A percentile compares a stretch with the other conserved stretches of the same genome.
Evolutionary conservation across 2,797 vertebrate genomes (phyloP).

Genomic region (Melopsittacus undulatus): DNA sequence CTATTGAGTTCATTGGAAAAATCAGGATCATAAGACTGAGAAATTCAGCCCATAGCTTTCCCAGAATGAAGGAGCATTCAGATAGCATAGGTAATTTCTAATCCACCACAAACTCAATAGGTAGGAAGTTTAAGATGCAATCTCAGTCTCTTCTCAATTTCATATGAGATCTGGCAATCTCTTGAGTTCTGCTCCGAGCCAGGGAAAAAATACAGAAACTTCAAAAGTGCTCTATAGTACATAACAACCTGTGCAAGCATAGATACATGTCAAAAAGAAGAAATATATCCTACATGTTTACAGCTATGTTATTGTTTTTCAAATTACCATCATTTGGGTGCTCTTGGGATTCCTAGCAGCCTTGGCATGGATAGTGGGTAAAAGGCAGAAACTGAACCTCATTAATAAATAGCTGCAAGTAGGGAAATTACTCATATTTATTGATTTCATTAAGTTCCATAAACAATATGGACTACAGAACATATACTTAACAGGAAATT

Average conservation of each 20-base stretch:
- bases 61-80: neutral
- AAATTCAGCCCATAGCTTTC: neutral
- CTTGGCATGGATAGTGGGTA: neutral
- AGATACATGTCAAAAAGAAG: neutral
- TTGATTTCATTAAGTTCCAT: neutral
- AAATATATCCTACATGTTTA: neutral
- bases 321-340: neutral
- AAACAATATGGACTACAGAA: neutral
- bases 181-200: neutral
- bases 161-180: neutral
- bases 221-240: neutral
- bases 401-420: neutral
- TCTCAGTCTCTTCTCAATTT: fast-evolving
- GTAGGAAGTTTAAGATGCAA: neutral
- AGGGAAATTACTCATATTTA: neutral
- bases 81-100: neutral
- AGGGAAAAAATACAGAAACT: neutral
- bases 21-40: neutral
- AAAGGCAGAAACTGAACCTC: neutral
- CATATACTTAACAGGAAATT: neutral
- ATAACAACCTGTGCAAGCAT: neutral
- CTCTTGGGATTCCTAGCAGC: neutral
- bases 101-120: neutral
- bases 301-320: neutral
- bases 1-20: neutral